Evolutionary conservation across 2,888 invertebrate species (phyloP).

Genomic region (Spisula subtruncata): DNA sequence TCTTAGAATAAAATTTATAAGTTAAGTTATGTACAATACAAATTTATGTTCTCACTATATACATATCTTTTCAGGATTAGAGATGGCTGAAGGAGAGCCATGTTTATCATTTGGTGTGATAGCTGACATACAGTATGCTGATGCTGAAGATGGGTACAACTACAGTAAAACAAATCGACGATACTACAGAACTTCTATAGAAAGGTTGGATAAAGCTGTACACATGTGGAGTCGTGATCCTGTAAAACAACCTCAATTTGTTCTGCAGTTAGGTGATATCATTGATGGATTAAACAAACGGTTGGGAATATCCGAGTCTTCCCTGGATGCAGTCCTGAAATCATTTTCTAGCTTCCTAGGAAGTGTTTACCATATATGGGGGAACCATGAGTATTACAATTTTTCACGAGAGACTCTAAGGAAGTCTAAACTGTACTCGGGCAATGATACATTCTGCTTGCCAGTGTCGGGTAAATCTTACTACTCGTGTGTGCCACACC

Average conservation of each 20-base stretch:
- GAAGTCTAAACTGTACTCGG: conserved; percentile 74
- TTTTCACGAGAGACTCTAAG: conserved; percentile 82
- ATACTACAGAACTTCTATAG: conserved; percentile 86
- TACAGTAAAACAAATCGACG: conserved; percentile 82
- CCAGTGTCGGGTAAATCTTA: conserved; percentile 75
- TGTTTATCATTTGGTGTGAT: conserved; percentile 85
- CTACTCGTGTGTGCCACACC: conserved; percentile 83
- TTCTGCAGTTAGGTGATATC: conserved; percentile 88
- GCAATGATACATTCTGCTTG: conserved; percentile 54
- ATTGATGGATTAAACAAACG: conserved; percentile 86
- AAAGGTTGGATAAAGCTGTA: conserved; percentile 84
- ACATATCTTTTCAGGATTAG: neutral
- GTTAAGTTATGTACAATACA: too few species aligned
- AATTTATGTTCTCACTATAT: too few species aligned
- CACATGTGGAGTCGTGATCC: conserved; percentile 79
- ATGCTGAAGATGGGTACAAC: conserved; percentile 85
- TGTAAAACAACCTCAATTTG: conserved; percentile 78
- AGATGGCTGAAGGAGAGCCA: conserved; percentile 28
- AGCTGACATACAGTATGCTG: conserved; percentile 88
- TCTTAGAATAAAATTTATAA: too few species aligned
- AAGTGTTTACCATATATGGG: conserved; percentile 84
- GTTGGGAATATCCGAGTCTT: conserved; percentile 73
- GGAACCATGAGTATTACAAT: conserved; percentile 88
- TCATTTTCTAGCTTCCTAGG: conserved; percentile 75
- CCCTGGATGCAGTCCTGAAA: conserved; percentile 81